A percentile compares a stretch with the other conserved stretches of the same genome.
Conservation (phyloP, 2,888 invertebrate species). For the Ethmia dodecea region DNA sequence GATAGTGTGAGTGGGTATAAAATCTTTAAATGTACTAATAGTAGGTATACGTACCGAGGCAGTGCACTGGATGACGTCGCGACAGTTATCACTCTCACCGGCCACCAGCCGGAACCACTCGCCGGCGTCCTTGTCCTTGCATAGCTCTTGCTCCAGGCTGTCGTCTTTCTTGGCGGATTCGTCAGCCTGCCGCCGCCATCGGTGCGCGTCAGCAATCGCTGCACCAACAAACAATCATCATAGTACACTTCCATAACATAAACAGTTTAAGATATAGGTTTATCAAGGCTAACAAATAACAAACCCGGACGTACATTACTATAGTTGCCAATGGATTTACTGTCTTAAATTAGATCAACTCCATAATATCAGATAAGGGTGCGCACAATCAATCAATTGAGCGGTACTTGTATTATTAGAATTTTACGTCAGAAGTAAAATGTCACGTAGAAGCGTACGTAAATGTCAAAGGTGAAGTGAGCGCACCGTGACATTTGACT, state of each 20-base stretch:
- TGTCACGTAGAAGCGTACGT: no score
- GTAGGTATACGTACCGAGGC: constrained; percentile 84
- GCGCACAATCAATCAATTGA: no score
- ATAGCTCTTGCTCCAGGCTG: constrained; percentile 91
- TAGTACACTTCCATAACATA: no score
- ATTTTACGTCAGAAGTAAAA: constrained; percentile 58
- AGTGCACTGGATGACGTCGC: constrained; percentile 96
- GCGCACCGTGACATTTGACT: constrained; percentile 74
- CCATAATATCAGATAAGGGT: no score
- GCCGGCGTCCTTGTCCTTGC: constrained; percentile 96
- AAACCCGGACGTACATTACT: no score
- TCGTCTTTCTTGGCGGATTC: constrained; percentile 87
- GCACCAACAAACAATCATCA: constrained; percentile 24
- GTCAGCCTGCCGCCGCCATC: constrained; percentile 84
- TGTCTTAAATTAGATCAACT: constrained; percentile 36
- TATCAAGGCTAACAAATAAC: constrained; percentile 5
- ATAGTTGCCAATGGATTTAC: no score
- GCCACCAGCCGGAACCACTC: constrained; percentile 96
- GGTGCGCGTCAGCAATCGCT: constrained; percentile 67
- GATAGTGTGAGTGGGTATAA: constrained; percentile 7
- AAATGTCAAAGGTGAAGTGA: constrained; percentile 62
- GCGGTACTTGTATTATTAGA: no score
- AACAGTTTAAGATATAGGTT: no score
- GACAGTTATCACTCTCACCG: constrained; percentile 94
- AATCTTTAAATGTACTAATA: no score